Percentiles rank a stretch among this genome's conserved stretches.
Conservation (phyloP, 64 coral and sea anemone genomes). For the Cladopsammia gracilis region DNA sequence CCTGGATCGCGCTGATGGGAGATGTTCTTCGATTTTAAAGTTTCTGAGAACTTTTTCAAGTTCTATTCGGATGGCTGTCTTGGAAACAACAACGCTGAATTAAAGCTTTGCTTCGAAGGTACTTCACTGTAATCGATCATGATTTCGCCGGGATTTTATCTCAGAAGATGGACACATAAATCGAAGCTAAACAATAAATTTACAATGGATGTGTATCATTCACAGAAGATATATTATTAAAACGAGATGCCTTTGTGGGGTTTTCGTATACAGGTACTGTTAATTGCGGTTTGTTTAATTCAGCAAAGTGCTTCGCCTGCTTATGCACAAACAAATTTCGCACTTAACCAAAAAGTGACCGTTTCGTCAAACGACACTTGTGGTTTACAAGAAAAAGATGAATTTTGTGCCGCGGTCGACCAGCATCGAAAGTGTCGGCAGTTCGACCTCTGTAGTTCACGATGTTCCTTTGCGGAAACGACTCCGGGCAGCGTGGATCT, state of each 20-base stretch:
- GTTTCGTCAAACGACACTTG: constrained; percentile 23
- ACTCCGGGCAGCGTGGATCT: not conserved
- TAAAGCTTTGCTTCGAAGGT: too few relatives aligned
- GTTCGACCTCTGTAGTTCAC: not conserved
- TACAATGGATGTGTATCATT: not conserved
- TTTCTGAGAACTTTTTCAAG: not conserved
- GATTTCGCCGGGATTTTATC: not conserved
- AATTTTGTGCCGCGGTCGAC: constrained; percentile 2
- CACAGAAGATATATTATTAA: not conserved
- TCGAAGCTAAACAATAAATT: not conserved
- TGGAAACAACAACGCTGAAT: not conserved
- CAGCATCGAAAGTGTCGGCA: not conserved
- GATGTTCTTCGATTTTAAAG: not conserved
- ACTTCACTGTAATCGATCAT: not conserved
- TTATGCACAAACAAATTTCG: constrained; percentile 28
- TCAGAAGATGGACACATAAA: not conserved
- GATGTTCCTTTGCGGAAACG: not conserved
- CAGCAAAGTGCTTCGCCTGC: not conserved
- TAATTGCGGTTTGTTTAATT: constrained; percentile 16
- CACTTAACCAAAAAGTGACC: constrained; percentile 2
- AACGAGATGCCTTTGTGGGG: not conserved
- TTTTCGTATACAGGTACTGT: not conserved
- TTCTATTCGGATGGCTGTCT: not conserved
- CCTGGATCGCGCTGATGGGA: not conserved
- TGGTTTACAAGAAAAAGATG: constrained; percentile 17